A percentile compares a stretch with the other conserved stretches of the same genome.
These are phyloP conservation scores for Xiphydria camelus DNA, from an alignment of 2,888 invertebrate species.

Conservation along the genomic window DNA sequence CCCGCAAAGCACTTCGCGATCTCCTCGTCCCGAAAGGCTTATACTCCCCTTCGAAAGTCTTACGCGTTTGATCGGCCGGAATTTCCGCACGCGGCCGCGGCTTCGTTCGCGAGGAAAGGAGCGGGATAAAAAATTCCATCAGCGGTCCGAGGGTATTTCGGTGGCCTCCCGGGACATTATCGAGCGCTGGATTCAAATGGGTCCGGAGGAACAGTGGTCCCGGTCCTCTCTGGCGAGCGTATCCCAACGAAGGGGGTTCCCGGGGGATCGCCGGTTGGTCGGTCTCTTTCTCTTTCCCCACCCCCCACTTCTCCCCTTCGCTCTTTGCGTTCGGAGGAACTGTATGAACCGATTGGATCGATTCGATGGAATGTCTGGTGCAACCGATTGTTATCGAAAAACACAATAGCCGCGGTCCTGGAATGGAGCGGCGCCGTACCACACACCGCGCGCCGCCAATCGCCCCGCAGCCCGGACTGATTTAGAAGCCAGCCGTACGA, in stretches of 20 bases:
- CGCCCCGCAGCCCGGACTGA: conserved; percentile 15
- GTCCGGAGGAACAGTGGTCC: conserved; percentile 40
- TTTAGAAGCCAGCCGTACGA: conserved; percentile 13
- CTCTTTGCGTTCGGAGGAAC: conserved; percentile 40
- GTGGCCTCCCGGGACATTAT: conserved; percentile 45
- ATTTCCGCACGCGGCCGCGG: too few species aligned
- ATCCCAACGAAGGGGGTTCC: conserved; percentile 25
- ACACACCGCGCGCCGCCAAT: conserved; percentile 15
- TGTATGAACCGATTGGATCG: conserved; percentile 46
- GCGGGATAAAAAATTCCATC: conserved; percentile 11
- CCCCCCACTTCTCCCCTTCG: neutral
- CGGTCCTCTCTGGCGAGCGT: neutral
- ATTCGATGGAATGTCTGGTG: conserved; percentile 50
- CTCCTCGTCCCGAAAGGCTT: too few species aligned
- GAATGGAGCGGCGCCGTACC: too few species aligned
- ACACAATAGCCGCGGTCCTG: conserved; percentile 41
- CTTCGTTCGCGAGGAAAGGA: neutral
- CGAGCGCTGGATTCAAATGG: conserved; percentile 49
- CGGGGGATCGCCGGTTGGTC: conserved; percentile 33
- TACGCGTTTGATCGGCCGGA: too few species aligned
- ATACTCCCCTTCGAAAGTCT: too few species aligned
- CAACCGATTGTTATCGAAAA: conserved; percentile 50
- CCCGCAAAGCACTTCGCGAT: too few species aligned
- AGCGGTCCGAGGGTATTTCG: conserved; percentile 37
- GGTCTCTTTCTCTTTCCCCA: conserved; percentile 13